Conservation (phyloP, 2,113 vertebrate genomes). For the Corynorhinus townsendii region DNA sequence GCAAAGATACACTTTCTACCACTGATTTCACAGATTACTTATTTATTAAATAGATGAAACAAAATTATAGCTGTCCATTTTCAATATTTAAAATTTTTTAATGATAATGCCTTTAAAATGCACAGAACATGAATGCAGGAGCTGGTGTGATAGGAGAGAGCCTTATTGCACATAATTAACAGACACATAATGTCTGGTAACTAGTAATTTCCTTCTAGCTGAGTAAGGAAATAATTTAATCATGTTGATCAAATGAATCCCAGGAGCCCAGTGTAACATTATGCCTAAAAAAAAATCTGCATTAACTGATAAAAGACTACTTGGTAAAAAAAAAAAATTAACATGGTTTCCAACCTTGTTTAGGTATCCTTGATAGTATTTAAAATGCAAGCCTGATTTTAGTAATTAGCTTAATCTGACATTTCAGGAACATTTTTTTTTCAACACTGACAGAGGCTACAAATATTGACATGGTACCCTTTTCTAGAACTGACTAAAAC, state of each 20-base stretch:
- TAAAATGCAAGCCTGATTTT: slow-evolving; percentile 70
- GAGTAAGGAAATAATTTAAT: slow-evolving; percentile 97
- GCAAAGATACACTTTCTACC: slow-evolving; percentile 66
- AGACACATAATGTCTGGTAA: slow-evolving; percentile 93
- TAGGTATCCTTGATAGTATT: slow-evolving; percentile 74
- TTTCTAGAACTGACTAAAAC: slow-evolving; percentile 38
- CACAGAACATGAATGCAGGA: slow-evolving; percentile 79
- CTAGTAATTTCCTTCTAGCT: slow-evolving; percentile 93
- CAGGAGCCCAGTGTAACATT: slow-evolving; percentile 87
- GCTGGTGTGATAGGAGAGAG: slow-evolving; percentile 84
- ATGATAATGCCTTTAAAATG: slow-evolving; percentile 80
- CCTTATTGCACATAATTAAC: slow-evolving; percentile 88
- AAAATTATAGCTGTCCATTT: slow-evolving; percentile 75
- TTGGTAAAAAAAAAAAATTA: slow-evolving; percentile 72
- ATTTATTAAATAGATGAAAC: slow-evolving; percentile 76
- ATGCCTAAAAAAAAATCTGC: slow-evolving; percentile 82
- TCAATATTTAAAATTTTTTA: slow-evolving; percentile 80
- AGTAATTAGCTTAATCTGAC: slow-evolving; percentile 68
- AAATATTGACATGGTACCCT: not conserved
- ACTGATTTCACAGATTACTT: slow-evolving; percentile 57
- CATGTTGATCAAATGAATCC: slow-evolving; percentile 91
- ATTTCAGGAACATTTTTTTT: slow-evolving; percentile 62
- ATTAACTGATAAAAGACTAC: slow-evolving; percentile 87
- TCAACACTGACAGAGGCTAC: not conserved
- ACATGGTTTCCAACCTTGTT: slow-evolving; percentile 71